A percentile compares a stretch with the other conserved stretches of the same genome.
Conservation (phyloP, 53 echinoderm and acorn worm genomes). For the Patiria pectinifera region DNA sequence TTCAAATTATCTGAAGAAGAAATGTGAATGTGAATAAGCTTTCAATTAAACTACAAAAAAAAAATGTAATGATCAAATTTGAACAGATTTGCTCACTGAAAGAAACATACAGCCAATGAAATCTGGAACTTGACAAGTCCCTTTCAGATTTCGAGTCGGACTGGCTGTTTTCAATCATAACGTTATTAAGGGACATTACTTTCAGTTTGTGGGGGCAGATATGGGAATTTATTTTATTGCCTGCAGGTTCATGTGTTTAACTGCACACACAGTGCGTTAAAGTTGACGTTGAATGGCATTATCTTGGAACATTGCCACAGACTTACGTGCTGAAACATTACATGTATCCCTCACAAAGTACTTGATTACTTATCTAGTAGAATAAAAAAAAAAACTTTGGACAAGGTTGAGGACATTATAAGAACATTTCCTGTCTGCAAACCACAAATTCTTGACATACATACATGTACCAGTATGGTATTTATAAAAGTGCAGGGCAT, state of each 20-base stretch:
- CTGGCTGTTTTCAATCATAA: too few species aligned
- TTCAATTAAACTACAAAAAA: too few species aligned
- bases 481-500: not conserved
- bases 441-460: constrained; percentile 12
- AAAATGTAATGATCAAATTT: too few species aligned
- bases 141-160: too few species aligned
- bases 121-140: too few species aligned
- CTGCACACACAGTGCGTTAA: not conserved
- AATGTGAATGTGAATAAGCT: too few species aligned
- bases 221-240: not conserved
- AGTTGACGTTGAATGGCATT: not conserved
- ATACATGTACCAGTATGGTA: not conserved
- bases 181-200: not conserved
- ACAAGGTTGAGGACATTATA: not conserved
- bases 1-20: too few species aligned
- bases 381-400: not conserved
- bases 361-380: not conserved
- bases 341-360: not conserved
- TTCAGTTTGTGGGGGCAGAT: not conserved
- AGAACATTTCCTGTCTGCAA: constrained; percentile 15
- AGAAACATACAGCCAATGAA: too few species aligned
- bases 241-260: not conserved
- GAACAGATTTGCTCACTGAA: too few species aligned
- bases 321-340: not conserved
- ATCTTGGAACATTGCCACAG: not conserved